Conservation (phyloP, 2,888 invertebrate species). For the Drosophila maculinotata region DNA sequence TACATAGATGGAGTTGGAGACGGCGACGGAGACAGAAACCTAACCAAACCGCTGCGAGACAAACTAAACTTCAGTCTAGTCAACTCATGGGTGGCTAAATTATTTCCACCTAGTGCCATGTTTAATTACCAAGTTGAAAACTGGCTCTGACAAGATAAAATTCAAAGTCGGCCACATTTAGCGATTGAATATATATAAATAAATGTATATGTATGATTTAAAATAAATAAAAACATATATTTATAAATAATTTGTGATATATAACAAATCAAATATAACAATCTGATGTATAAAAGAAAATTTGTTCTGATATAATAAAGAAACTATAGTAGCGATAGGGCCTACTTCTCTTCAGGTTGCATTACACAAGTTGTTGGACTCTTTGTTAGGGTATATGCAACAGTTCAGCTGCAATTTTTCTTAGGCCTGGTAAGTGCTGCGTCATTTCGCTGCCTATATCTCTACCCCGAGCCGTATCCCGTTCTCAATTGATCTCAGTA, state of each 20-base stretch:
- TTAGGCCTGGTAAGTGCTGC: slow-evolving; percentile 36
- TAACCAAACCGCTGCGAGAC: slow-evolving; percentile 1
- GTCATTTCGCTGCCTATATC: slow-evolving; percentile 38
- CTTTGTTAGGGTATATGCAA: slow-evolving; percentile 11
- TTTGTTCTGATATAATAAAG: too few species aligned
- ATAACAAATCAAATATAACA: too few species aligned
- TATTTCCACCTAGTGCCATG: slow-evolving; percentile 38
- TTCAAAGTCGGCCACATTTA: slow-evolving; percentile 1
- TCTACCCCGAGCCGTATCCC: not conserved
- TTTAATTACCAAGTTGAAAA: slow-evolving; percentile 59
- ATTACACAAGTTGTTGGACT: not conserved
- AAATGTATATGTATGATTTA: too few species aligned
- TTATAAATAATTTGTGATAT: too few species aligned
- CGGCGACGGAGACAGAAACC: slow-evolving; percentile 1
- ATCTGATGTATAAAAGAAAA: too few species aligned
- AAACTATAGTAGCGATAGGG: too few species aligned
- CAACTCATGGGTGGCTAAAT: slow-evolving; percentile 54
- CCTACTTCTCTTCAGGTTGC: too few species aligned
- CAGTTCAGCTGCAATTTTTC: slow-evolving; percentile 23
- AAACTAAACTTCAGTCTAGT: slow-evolving; percentile 33
- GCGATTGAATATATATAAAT: not conserved
- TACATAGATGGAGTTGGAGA: not conserved
- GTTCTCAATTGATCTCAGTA: slow-evolving; percentile 10
- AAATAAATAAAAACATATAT: too few species aligned
- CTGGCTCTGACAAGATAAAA: slow-evolving; percentile 6